Conservation (phyloP, 2,113 vertebrate genomes). For the Hippocampus comes region DNA sequence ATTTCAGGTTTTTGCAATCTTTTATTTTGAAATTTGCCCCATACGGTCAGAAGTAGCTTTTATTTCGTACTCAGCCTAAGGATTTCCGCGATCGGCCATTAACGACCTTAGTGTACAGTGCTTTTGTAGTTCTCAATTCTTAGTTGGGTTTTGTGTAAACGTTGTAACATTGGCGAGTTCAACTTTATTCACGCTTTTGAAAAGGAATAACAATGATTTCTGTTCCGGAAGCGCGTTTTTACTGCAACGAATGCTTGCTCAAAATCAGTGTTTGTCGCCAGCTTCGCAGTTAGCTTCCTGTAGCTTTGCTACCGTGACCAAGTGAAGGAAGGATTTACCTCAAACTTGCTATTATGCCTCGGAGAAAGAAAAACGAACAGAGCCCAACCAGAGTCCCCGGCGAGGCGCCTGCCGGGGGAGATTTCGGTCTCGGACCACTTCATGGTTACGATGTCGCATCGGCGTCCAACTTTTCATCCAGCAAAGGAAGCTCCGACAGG, state of each 20-base stretch:
- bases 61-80: constrained; percentile 31
- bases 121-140: not conserved
- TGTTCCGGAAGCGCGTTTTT: not conserved
- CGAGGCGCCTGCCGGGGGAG: constrained; percentile 56
- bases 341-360: constrained; percentile 77
- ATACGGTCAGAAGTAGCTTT: constrained; percentile 1
- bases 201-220: constrained; percentile 18
- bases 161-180: not conserved
- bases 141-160: constrained; percentile 20
- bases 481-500: constrained; percentile 38
- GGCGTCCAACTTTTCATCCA: constrained; percentile 8
- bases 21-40: too few relatives aligned
- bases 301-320: constrained; percentile 40
- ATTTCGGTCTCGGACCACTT: constrained; percentile 12
- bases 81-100: constrained; percentile 13
- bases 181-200: not conserved
- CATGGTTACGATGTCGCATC: constrained; percentile 31
- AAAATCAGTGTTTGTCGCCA: not conserved
- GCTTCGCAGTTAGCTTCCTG: constrained; percentile 19
- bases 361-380: constrained; percentile 79
- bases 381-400: constrained; percentile 74
- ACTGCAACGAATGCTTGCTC: not conserved
- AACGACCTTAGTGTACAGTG: not conserved
- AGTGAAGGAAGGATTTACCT: not conserved
- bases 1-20: too few relatives aligned